Percentiles rank a stretch among this genome's conserved stretches.
phyloP scores from a whole-genome alignment of 2,797 vertebrate genomes.

The Gila robusta region DNA sequence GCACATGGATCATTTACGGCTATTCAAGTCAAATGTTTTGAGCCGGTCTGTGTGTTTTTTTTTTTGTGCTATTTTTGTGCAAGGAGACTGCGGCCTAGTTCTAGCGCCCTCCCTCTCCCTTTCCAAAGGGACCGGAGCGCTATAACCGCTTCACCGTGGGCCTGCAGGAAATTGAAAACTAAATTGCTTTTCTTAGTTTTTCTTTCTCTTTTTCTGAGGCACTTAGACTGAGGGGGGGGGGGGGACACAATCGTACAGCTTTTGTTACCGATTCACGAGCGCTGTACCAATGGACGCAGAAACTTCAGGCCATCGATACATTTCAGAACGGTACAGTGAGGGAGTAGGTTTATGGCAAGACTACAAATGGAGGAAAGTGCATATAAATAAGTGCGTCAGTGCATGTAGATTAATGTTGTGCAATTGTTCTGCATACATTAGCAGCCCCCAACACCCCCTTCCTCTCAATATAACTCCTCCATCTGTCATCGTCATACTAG shows the following conservation, averaged over 20 bases:
- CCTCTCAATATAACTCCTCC: slow-evolving; percentile 29
- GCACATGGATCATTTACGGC: slow-evolving; percentile 26
- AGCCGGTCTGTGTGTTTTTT: slow-evolving; percentile 57
- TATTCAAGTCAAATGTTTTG: slow-evolving; percentile 13
- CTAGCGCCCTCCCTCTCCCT: slow-evolving; percentile 56
- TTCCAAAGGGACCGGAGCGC: slow-evolving; percentile 76
- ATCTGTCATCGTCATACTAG: slow-evolving; percentile 50
- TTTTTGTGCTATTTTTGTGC: slow-evolving; percentile 75
- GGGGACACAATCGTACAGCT: slow-evolving; percentile 23
- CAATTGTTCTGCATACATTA: slow-evolving; percentile 34
- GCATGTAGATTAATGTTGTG: slow-evolving; percentile 33
- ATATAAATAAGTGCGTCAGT: slow-evolving; percentile 12
- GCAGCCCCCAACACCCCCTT: slow-evolving; percentile 38
- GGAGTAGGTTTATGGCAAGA: slow-evolving; percentile 18
- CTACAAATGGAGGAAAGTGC: background rate
- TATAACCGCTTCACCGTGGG: slow-evolving; percentile 77
- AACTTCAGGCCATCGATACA: slow-evolving; percentile 26
- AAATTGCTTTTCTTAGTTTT: slow-evolving; percentile 80
- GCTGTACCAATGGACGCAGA: slow-evolving; percentile 13
- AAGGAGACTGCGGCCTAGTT: slow-evolving; percentile 81
- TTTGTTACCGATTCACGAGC: slow-evolving; percentile 54
- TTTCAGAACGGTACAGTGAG: slow-evolving; percentile 5
- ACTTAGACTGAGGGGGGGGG: slow-evolving; percentile 25
- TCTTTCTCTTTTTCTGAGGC: slow-evolving; percentile 60
- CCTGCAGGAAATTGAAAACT: slow-evolving; percentile 82